A percentile compares a stretch with the other conserved stretches of the same genome.
Evolutionary conservation across 2,888 invertebrate genomes (phyloP).

Genomic region (Chromoteleia sp.): DNA sequence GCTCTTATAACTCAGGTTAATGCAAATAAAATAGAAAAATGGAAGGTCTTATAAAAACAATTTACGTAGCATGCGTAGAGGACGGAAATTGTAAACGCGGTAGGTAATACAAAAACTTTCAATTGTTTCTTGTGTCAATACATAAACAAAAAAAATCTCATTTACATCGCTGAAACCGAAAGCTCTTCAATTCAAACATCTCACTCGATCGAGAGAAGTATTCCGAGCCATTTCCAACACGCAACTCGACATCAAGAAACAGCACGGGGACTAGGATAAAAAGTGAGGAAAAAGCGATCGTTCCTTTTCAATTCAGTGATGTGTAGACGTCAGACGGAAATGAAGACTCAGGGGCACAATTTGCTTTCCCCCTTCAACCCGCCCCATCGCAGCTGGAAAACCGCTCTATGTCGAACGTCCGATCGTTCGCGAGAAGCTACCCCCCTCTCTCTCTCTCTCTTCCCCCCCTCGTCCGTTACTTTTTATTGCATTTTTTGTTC

Average conservation of each 20-base stretch:
- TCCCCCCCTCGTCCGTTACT: background rate
- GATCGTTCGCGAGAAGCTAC: background rate
- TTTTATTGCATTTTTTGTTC: background rate
- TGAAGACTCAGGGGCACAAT: constrained; percentile 46
- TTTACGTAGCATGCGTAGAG: too few relatives aligned
- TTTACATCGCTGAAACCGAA: constrained; percentile 21
- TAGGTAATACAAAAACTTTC: background rate
- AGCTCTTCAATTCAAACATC: constrained; percentile 29
- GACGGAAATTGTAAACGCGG: background rate
- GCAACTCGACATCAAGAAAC: constrained; percentile 34
- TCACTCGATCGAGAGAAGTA: constrained; percentile 26
- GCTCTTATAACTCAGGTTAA: too few relatives aligned
- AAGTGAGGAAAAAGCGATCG: constrained; percentile 36
- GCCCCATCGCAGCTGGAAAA: constrained; percentile 10
- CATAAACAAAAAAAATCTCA: constrained; percentile 28
- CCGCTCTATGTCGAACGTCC: constrained; percentile 13
- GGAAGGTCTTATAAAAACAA: too few relatives aligned
- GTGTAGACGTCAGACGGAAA: constrained; percentile 53
- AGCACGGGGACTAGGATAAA: background rate
- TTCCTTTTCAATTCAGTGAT: constrained; percentile 52
- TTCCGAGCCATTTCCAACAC: constrained; percentile 23
- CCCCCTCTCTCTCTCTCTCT: background rate
- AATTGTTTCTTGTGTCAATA: background rate
- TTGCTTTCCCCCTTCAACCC: background rate
- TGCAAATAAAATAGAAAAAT: too few relatives aligned